Conservation (phyloP, 2,888 invertebrate species). For the Drosophila kuntzei region DNA sequence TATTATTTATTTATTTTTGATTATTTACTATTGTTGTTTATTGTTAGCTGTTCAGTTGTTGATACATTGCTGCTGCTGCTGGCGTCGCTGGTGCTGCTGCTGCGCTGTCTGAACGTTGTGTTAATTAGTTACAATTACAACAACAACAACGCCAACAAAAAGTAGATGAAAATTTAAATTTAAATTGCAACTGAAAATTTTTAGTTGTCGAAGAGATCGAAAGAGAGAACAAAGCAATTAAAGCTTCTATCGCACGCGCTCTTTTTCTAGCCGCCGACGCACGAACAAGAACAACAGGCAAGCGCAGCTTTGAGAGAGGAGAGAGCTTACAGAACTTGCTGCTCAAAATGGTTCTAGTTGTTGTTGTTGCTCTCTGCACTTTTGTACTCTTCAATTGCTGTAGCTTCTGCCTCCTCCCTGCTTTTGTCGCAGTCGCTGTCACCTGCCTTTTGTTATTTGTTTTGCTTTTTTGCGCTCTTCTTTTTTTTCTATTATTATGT, state of each 20-base stretch:
- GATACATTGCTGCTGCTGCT: conserved; percentile 30
- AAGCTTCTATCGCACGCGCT: conserved; percentile 69
- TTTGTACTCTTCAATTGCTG: conserved; percentile 35
- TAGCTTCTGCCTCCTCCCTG: conserved; percentile 28
- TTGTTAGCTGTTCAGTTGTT: conserved; percentile 27
- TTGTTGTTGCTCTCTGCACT: conserved; percentile 6
- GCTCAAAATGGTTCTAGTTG: not conserved
- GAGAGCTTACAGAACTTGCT: conserved; percentile 15
- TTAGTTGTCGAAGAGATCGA: conserved; percentile 19
- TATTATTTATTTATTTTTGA: conserved; percentile 4
- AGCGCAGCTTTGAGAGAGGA: conserved; percentile 49
- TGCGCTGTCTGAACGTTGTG: conserved; percentile 7
- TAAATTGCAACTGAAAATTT: conserved; percentile 22
- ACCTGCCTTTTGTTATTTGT: conserved; percentile 46
- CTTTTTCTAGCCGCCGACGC: conserved; percentile 15
- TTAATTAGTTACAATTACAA: conserved; percentile 26
- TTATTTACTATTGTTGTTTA: conserved; percentile 3
- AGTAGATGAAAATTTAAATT: not conserved
- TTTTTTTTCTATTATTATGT: conserved; percentile 63
- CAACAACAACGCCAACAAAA: conserved; percentile 1
- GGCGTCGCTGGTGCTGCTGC: conserved; percentile 8
- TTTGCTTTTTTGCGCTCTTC: conserved; percentile 47
- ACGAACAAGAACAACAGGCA: conserved; percentile 20
- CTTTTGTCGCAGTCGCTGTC: conserved; percentile 19
- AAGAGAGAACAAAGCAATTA: conserved; percentile 26